Base-by-base conservation (phyloP, 2,888 invertebrate species). In the Achlya flavicornis region DNA sequence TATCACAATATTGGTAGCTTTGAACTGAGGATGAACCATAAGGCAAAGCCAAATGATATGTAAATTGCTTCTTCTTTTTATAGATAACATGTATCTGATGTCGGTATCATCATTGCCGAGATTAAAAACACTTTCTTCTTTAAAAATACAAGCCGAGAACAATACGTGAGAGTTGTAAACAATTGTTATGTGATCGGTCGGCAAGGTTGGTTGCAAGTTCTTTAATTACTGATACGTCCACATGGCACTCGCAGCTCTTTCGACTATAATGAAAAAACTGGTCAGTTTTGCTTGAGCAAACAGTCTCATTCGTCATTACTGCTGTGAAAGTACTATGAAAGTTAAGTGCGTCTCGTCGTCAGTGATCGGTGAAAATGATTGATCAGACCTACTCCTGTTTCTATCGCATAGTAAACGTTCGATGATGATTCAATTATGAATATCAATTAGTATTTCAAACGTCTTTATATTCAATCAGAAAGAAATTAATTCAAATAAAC, bases 251-350 rank as follows among this genome's bases (percentile, higher is more conserved):
- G 66, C 62, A 58, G 66, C 66, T 71, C 61, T 65, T 75, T 65
- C 61, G 48, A 66, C 64, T 65, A 65, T 58, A 41, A 67, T 57
- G 41, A 41, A 74, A 73, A 77, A 80, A 81, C 81, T 79, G 76
- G 79, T 71, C 74, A 67, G 71, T 68, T 64, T 68, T 73, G 71
- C 74, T 72, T 73, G 75, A 76, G 66, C 78, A 83, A 85, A 83
- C 77, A 83, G 78, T 79, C 78, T 80, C 73, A 80, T 75, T 76
- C 75, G 76, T 86, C 82, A 83, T 77, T 79, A 78, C 69, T 66
- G 63, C 70, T 74, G 86, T 77, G 86, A 87, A 87, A 87, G 87
- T 84, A 77, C 79, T 77, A 79, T 73, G 78, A 85, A 84, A 79
- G 82, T 80, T 76, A 76, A 76, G 74, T 71, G 70, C 67, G 72